Evolutionary conservation across 2,888 invertebrate genomes (phyloP).

Genomic region (Hyposoter didymator): DNA sequence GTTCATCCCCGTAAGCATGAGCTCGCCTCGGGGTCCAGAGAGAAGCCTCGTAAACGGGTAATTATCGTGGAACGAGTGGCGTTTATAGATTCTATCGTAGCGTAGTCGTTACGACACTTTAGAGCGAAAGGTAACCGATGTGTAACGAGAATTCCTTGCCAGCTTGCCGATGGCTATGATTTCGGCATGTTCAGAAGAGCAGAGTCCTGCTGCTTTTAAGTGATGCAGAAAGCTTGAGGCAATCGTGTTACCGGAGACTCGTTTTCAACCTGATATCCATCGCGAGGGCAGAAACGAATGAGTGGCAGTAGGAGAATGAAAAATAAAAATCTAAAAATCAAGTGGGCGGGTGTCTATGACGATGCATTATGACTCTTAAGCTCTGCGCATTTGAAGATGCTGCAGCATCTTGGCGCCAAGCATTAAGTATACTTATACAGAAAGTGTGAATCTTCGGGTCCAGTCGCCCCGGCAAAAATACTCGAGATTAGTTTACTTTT

Average conservation of each 20-base stretch:
- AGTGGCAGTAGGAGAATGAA: conserved; percentile 3
- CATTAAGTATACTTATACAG: too few relatives aligned
- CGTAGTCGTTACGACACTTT: conserved; percentile 76
- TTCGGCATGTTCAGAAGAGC: conserved; percentile 65
- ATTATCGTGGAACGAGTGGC: conserved; percentile 74
- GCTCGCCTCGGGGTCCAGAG: conserved; percentile 28
- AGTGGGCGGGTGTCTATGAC: neutral
- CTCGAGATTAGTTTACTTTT: too few relatives aligned
- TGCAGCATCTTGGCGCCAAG: too few relatives aligned
- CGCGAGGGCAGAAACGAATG: conserved; percentile 19
- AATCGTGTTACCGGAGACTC: conserved; percentile 34
- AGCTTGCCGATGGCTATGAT: conserved; percentile 68
- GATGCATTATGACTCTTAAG: neutral
- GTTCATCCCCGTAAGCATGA: conserved; percentile 12
- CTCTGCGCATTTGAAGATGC: neutral
- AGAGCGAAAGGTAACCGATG: conserved; percentile 63
- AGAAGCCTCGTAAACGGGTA: conserved; percentile 68
- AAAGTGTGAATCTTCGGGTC: too few relatives aligned
- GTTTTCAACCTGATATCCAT: conserved; percentile 36
- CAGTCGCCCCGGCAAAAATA: too few relatives aligned
- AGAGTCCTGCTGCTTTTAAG: conserved; percentile 34
- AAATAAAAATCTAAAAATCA: neutral
- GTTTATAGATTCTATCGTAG: conserved; percentile 74
- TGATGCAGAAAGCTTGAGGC: conserved; percentile 50
- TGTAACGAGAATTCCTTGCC: conserved; percentile 69